These are phyloP conservation scores for Oreochromis tanganicae DNA, from an alignment of 2,113 vertebrate genomes.

Conservation along the genomic window DNA sequence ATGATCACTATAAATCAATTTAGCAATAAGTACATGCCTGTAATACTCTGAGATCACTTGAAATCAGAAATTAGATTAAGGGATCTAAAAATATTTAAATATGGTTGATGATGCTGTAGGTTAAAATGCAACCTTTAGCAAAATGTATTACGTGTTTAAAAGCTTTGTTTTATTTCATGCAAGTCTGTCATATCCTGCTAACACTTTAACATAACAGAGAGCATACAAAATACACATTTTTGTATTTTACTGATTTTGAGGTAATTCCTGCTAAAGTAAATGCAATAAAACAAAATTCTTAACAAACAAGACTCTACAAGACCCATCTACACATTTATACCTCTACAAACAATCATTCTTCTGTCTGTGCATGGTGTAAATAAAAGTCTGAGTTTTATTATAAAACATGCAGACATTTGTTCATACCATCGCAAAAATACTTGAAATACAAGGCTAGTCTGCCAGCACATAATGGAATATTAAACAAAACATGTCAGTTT, in stretches of 20 bases:
- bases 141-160: accelerated
- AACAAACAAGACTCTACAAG: neutral
- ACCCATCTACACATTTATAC: neutral
- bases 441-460: neutral
- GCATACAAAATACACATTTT: neutral
- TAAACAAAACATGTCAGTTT: neutral
- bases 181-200: neutral
- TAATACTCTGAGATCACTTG: neutral
- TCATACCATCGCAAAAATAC: neutral
- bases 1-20: neutral
- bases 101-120: no score
- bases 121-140: neutral
- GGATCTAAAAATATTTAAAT: neutral
- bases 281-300: neutral
- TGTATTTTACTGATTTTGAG: neutral
- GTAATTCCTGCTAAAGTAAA: neutral
- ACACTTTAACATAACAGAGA: neutral
- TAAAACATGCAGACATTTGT: neutral
- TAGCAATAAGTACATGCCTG: neutral
- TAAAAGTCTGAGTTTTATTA: neutral
- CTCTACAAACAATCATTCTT: neutral
- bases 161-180: neutral
- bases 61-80: neutral
- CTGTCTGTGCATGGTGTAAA: neutral
- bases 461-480: neutral